These are phyloP conservation scores for Pachypanchax playfairii DNA, from an alignment of 2,113 vertebrate species.

Conservation along the genomic window DNA sequence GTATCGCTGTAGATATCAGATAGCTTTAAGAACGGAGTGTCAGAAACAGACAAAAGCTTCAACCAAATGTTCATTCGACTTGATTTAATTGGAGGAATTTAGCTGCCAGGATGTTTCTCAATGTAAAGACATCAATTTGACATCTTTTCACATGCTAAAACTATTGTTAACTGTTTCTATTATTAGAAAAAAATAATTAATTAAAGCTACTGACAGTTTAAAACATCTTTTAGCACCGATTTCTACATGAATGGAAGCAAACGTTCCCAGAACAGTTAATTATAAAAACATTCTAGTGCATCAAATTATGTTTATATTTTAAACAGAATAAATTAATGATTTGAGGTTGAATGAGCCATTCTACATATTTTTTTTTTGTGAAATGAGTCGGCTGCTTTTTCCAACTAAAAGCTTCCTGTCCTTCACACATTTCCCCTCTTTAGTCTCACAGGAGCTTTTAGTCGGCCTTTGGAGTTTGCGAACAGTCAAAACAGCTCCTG, in stretches of 20 bases:
- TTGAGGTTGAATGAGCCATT: too few species aligned
- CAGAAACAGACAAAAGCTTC: not conserved
- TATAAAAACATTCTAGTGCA: constrained; percentile 12
- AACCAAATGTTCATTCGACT: not conserved
- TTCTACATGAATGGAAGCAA: constrained; percentile 15
- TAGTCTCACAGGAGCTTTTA: constrained; percentile 60
- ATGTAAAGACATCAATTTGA: not conserved
- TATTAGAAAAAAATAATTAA: too few species aligned
- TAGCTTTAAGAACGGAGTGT: not conserved
- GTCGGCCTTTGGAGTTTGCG: constrained; percentile 33
- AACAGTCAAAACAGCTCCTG: constrained; percentile 31
- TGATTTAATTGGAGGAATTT: not conserved
- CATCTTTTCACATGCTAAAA: not conserved
- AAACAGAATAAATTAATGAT: too few species aligned
- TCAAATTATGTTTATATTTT: constrained; percentile 8
- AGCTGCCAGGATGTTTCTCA: not conserved
- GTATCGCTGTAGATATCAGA: not conserved
- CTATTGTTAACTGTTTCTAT: not conserved
- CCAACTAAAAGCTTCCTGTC: constrained; percentile 19
- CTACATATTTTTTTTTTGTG: constrained; percentile 10
- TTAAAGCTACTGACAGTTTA: too few species aligned
- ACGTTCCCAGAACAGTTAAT: constrained; percentile 6
- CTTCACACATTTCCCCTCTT: constrained; percentile 41
- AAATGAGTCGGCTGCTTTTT: constrained; percentile 15
- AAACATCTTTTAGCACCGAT: too few species aligned